phyloP scores from a whole-genome alignment of 2,888 invertebrate species.

The Caenorhabditis sulstoni region DNA sequence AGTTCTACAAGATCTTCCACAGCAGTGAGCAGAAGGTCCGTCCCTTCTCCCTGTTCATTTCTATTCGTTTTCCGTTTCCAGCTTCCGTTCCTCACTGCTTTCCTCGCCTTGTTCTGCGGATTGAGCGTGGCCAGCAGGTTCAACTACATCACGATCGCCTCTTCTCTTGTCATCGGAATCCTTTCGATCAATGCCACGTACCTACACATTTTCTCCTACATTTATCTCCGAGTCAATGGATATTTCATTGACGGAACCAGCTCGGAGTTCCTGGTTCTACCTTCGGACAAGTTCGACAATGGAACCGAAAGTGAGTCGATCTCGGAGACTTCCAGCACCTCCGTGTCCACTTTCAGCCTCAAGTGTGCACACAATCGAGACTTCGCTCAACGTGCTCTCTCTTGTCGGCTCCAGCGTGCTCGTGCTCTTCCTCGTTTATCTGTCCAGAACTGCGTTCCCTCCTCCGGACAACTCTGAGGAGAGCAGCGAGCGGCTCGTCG shows the following conservation, averaged over 20 bases:
- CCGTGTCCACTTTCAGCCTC: constrained; percentile 29
- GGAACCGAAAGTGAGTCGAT: constrained; percentile 43
- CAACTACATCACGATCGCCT: constrained; percentile 53
- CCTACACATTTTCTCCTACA: constrained; percentile 54
- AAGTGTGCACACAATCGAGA: constrained; percentile 54
- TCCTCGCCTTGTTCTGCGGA: constrained; percentile 51
- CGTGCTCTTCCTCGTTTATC: constrained; percentile 28
- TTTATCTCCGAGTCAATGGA: constrained; percentile 50
- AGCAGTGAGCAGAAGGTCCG: constrained; percentile 53
- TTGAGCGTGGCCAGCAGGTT: constrained; percentile 42
- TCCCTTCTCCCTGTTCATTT: neutral
- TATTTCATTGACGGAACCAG: constrained; percentile 51
- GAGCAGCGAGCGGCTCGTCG: constrained; percentile 6
- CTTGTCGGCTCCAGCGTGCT: constrained; percentile 42
- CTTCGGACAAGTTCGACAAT: constrained; percentile 53
- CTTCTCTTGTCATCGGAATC: constrained; percentile 46
- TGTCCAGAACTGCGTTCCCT: constrained; percentile 28
- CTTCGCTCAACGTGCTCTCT: constrained; percentile 45
- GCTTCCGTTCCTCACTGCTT: constrained; percentile 53
- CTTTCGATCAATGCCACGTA: constrained; percentile 54
- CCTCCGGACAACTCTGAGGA: constrained; percentile 45
- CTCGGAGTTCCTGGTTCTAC: constrained; percentile 46
- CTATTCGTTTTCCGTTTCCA: constrained; percentile 7
- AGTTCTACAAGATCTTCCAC: constrained; percentile 58
- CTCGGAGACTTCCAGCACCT: no score